Conservation (phyloP, 2,113 vertebrate species). For the Cephalopholis sonnerati region DNA sequence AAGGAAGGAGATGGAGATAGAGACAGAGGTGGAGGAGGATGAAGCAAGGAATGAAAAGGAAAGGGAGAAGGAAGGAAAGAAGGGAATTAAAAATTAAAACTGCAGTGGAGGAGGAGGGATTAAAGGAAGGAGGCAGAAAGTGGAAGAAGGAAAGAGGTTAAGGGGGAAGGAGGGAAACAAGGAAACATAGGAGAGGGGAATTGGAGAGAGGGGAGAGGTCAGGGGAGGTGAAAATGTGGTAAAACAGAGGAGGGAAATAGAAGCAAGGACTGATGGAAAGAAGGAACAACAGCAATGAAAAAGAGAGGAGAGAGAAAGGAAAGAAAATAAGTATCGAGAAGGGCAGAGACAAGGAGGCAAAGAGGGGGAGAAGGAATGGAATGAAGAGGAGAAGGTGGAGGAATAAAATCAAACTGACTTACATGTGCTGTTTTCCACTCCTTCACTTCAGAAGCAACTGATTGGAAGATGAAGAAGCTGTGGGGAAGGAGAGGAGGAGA, state of each 20-base stretch:
- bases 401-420: slow-evolving; percentile 48
- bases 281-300: not conserved
- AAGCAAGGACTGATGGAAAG: not conserved
- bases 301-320: not conserved
- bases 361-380: not conserved
- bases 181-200: too few species aligned
- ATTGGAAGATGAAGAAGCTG: slow-evolving; percentile 28
- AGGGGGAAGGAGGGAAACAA: not conserved
- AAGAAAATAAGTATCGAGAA: not conserved
- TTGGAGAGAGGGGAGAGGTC: not conserved
- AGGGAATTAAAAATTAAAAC: not conserved
- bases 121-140: not conserved
- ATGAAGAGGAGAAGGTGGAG: not conserved
- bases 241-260: not conserved
- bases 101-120: not conserved
- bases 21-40: not conserved
- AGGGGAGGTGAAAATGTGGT: not conserved
- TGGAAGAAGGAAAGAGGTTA: not conserved
- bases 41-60: not conserved
- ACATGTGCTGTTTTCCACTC: slow-evolving; percentile 56
- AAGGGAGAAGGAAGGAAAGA: not conserved
- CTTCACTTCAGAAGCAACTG: slow-evolving; percentile 32
- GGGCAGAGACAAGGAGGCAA: not conserved
- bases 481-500: slow-evolving; percentile 5
- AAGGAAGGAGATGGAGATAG: not conserved